phyloP scores from a whole-genome alignment of 2,888 invertebrate genomes.

The Camponotus fellah region DNA sequence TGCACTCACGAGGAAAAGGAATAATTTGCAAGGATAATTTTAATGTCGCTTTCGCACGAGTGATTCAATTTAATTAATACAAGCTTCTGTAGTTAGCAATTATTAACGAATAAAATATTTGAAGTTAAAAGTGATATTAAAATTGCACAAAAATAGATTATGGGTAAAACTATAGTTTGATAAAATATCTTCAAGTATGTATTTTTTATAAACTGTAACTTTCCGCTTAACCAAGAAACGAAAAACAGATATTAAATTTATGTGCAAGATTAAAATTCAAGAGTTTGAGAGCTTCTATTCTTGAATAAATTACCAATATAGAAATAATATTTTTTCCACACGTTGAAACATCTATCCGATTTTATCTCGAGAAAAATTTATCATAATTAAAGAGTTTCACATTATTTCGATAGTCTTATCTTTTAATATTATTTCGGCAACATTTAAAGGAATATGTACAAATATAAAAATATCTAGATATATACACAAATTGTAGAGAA shows the following conservation, averaged over 20 bases:
- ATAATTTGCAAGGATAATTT: slow-evolving; percentile 8
- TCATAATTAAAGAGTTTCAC: background rate
- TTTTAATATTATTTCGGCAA: background rate
- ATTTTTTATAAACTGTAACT: background rate
- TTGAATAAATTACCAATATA: background rate
- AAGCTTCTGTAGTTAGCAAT: background rate
- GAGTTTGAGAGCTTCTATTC: background rate
- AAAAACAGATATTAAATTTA: slow-evolving; percentile 5
- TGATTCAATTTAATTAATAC: background rate
- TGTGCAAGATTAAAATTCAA: background rate
- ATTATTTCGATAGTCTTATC: background rate
- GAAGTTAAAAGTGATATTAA: background rate
- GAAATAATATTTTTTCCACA: background rate
- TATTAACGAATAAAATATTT: background rate
- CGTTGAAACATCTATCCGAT: background rate
- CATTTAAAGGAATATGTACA: background rate
- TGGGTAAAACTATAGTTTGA: background rate
- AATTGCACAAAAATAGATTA: background rate
- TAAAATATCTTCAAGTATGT: background rate
- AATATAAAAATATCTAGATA: background rate
- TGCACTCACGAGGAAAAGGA: background rate
- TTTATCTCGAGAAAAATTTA: background rate
- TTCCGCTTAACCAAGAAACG: background rate
- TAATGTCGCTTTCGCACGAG: slow-evolving; percentile 3
- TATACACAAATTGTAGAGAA: background rate